Evolutionary conservation across 2,888 invertebrate species (phyloP).

Genomic region (Aelia acuminata): DNA sequence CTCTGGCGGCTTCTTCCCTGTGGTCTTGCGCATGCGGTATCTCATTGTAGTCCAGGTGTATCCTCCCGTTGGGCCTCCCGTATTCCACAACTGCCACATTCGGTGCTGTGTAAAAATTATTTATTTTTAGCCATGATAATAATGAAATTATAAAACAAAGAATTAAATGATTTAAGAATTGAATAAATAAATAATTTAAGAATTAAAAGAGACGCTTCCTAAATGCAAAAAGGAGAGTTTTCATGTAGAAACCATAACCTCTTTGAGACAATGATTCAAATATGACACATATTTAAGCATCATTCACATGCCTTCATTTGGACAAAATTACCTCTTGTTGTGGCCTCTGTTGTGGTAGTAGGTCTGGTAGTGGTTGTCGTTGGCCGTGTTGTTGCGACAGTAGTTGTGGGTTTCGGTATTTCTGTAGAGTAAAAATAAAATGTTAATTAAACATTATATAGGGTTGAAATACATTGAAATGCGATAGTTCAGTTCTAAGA

Average conservation of each 20-base stretch:
- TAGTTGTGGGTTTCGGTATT: slow-evolving; percentile 27
- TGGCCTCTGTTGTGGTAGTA: slow-evolving; percentile 26
- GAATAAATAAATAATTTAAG: neutral
- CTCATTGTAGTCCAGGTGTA: slow-evolving; percentile 32
- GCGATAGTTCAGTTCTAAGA: too few species aligned
- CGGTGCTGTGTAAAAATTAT: slow-evolving; percentile 1
- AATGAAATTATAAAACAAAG: neutral
- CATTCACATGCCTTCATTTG: neutral
- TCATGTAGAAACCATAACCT: too few species aligned
- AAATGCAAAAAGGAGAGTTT: too few species aligned
- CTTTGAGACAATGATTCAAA: too few species aligned
- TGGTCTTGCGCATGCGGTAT: slow-evolving; percentile 19
- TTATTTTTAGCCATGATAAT: neutral
- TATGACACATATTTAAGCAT: too few species aligned
- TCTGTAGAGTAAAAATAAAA: neutral
- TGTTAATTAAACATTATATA: too few species aligned
- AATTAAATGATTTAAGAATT: neutral
- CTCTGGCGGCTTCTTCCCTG: slow-evolving; percentile 39
- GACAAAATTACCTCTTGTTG: slow-evolving; percentile 8
- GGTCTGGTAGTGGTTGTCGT: slow-evolving; percentile 28
- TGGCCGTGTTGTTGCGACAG: slow-evolving; percentile 12
- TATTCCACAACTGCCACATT: slow-evolving; percentile 1
- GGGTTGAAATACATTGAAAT: too few species aligned
- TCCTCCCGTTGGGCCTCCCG: neutral
- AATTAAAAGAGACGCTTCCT: too few species aligned